Conservation (phyloP, 2,888 invertebrate genomes). For the Mesopsocus fuscifrons region DNA sequence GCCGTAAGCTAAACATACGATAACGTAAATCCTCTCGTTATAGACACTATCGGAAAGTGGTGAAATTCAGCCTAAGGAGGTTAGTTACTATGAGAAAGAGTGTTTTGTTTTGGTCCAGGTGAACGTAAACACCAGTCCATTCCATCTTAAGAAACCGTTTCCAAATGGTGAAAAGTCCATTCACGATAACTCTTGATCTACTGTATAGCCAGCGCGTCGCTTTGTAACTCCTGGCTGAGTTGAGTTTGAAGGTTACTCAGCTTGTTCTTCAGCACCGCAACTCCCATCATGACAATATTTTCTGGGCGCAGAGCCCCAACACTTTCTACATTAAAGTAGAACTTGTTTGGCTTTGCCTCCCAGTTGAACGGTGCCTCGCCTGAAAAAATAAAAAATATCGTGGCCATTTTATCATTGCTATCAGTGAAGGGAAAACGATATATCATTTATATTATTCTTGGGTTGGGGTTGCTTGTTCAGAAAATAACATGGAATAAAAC, state of each 20-base stretch:
- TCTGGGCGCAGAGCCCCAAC: slow-evolving; percentile 88
- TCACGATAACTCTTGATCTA: slow-evolving; percentile 1
- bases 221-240: slow-evolving; percentile 68
- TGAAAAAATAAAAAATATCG: slow-evolving; percentile 23
- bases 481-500: too few species aligned
- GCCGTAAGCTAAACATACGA: too few species aligned
- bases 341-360: slow-evolving; percentile 91
- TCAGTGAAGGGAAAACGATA: slow-evolving; percentile 5
- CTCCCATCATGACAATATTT: slow-evolving; percentile 90
- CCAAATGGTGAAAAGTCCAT: too few species aligned
- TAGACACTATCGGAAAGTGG: too few species aligned
- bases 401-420: background rate
- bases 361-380: slow-evolving; percentile 86
- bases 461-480: slow-evolving; percentile 11
- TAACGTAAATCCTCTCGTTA: too few species aligned
- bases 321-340: slow-evolving; percentile 92
- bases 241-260: slow-evolving; percentile 88
- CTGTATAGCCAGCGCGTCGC: slow-evolving; percentile 51
- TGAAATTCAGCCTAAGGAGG: too few species aligned
- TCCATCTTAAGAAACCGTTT: too few species aligned
- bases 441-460: slow-evolving; percentile 9
- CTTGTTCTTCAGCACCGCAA: slow-evolving; percentile 85
- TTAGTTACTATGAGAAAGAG: too few species aligned
- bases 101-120: too few species aligned
- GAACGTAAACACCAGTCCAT: too few species aligned